A percentile compares a stretch with the other conserved stretches of the same genome.
Conservation (phyloP, 64 coral and sea anemone species). For the Montipora efflorescens region DNA sequence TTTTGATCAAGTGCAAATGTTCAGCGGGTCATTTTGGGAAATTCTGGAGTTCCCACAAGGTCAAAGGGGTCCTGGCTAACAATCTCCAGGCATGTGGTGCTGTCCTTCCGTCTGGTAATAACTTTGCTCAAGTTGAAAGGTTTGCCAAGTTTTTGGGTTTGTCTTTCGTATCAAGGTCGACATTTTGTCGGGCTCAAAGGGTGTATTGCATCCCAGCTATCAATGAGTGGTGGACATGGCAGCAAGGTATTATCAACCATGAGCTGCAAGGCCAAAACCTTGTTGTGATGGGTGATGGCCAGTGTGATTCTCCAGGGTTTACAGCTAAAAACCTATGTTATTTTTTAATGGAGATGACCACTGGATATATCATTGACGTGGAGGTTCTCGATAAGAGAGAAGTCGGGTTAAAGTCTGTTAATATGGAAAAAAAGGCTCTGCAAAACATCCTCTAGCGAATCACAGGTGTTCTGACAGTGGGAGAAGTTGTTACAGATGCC, state of each 20-base stretch:
- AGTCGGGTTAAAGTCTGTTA: too few relatives aligned
- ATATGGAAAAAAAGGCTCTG: too few relatives aligned
- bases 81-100: slow-evolving; percentile 52
- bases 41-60: slow-evolving; percentile 28
- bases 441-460: too few relatives aligned
- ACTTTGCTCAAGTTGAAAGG: slow-evolving; percentile 46
- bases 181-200: slow-evolving; percentile 51
- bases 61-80: slow-evolving; percentile 35
- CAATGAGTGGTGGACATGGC: slow-evolving; percentile 71
- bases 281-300: slow-evolving; percentile 68
- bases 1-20: slow-evolving; percentile 41
- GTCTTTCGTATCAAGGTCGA: slow-evolving; percentile 54
- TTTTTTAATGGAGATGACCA: slow-evolving; percentile 28
- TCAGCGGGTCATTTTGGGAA: slow-evolving; percentile 16
- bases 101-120: slow-evolving; percentile 46
- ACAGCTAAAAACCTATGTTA: neutral
- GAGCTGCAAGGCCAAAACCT: slow-evolving; percentile 28
- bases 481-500: too few relatives aligned
- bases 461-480: too few relatives aligned
- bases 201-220: slow-evolving; percentile 55
- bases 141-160: slow-evolving; percentile 56
- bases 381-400: slow-evolving; percentile 25
- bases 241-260: slow-evolving; percentile 19
- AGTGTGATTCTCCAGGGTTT: slow-evolving; percentile 70
- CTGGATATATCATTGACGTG: slow-evolving; percentile 30